Evolutionary conservation across 2,113 vertebrate genomes (phyloP).

Genomic region (Otocyon megalotis): DNA sequence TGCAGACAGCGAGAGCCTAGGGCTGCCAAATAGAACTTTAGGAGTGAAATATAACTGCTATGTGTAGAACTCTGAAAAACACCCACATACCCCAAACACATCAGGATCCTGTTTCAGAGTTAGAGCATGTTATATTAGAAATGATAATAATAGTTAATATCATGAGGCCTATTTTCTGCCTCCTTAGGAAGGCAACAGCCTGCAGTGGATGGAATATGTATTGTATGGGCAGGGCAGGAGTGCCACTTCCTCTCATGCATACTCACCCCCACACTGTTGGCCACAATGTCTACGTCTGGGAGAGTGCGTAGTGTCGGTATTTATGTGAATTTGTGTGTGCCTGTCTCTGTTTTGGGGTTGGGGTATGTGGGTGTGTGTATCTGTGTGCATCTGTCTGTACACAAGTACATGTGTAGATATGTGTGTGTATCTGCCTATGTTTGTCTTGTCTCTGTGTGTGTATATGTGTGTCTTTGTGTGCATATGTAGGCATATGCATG

Average conservation of each 20-base stretch:
- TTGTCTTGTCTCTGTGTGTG: not conserved
- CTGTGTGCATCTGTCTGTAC: not conserved
- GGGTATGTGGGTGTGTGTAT: not conserved
- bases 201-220: not conserved
- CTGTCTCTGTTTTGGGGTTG: not conserved
- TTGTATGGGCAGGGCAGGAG: fast-evolving
- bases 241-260: too few relatives aligned
- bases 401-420: not conserved
- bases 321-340: not conserved
- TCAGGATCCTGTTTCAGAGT: not conserved
- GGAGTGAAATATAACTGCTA: slow-evolving; percentile 37
- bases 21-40: slow-evolving; percentile 56
- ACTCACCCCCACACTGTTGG: not conserved
- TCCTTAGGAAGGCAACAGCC: not conserved
- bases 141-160: not conserved
- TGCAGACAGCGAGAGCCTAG: slow-evolving; percentile 46
- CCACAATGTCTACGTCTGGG: not conserved
- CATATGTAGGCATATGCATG: not conserved
- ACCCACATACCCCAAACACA: not conserved
- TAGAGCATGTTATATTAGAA: not conserved
- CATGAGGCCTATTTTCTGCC: not conserved
- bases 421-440: not conserved
- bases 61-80: not conserved
- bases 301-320: not conserved
- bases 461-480: not conserved